Base-by-base conservation (phyloP, 2,888 invertebrate species). In the Noctua comes region DNA sequence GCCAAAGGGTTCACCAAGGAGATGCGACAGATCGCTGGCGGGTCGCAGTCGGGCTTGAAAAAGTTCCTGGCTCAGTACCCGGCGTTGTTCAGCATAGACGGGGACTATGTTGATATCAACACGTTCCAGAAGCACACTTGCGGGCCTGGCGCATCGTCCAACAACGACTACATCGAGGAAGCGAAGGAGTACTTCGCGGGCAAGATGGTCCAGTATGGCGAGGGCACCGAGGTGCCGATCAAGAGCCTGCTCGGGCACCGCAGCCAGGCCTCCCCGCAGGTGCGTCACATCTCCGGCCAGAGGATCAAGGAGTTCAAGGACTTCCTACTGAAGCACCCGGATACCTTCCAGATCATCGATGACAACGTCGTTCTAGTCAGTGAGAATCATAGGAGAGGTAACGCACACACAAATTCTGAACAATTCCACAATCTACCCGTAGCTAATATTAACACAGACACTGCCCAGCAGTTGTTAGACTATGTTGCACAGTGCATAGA, bases 1-100 rank as follows among this genome's bases (percentile, higher is more conserved):
- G 99, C 99, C 90, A 99, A 99, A 96, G 99, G 99, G 89, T 99
- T 99, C 96, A 99, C 99, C 43, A 99, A 99, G 97, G 99, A 99
- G 97, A 99, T 99, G 99, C 97, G 99, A 90, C 99, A 99, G 96
- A 98, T 99, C 90, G 98, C 98, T 91, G 98, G 99, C 88, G 99
- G 99, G 90, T 99, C 99, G 89, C 99, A 99, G 96, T 99, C 99
- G 91, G 99, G 99, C 78, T 97, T 99, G 82, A 99, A 99, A 96
- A 99, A 99, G 96, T 99, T 99, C 97, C 97, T 99, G 92, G 97
- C 98, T 77, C 99, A 99, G 95, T 99, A 99, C 97, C 99, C 99
- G 90, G 98, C 99, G 85, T 97, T 99, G 92, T 99, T 99, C 97
- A 97, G 98, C 90, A 98, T 99, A 91, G 98, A 99, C 94, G 99